phyloP scores from a whole-genome alignment of 2,113 vertebrate genomes.

The Oxyruncus cristatus region DNA sequence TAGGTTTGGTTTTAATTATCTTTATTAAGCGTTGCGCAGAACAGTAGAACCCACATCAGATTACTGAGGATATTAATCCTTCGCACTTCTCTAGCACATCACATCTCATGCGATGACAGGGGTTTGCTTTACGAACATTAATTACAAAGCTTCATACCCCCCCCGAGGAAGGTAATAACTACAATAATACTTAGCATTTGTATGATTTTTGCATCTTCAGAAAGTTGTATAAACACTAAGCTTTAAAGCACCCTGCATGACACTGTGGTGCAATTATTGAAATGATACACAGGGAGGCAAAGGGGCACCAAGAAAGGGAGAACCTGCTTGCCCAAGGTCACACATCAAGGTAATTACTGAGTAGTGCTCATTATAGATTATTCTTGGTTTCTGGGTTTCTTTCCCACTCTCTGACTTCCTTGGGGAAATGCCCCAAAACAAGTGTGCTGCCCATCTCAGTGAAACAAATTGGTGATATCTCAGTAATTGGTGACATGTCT shows the following conservation, averaged over 20 bases:
- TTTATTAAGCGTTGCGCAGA: slow-evolving; percentile 33
- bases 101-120: not conserved
- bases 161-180: slow-evolving; percentile 47
- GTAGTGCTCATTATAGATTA: not conserved
- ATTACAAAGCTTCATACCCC: slow-evolving; percentile 42
- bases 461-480: not conserved
- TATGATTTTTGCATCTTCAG: slow-evolving; percentile 23
- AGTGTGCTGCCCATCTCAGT: not conserved
- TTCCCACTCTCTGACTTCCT: not conserved
- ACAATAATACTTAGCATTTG: slow-evolving; percentile 29
- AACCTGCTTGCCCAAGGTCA: not conserved
- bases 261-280: not conserved
- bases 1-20: slow-evolving; percentile 50
- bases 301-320: not conserved
- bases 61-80: slow-evolving; percentile 59
- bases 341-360: not conserved
- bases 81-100: not conserved
- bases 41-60: slow-evolving; percentile 50
- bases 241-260: not conserved
- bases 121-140: slow-evolving; percentile 51
- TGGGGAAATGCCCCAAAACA: not conserved
- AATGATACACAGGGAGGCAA: not conserved
- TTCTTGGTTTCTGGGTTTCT: not conserved
- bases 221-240: not conserved
- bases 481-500: not conserved